Evolutionary conservation across 2,888 invertebrate genomes (phyloP), one percentile per base, ranked within the genome.

Genomic region (Hylaea fasciaria): DNA sequence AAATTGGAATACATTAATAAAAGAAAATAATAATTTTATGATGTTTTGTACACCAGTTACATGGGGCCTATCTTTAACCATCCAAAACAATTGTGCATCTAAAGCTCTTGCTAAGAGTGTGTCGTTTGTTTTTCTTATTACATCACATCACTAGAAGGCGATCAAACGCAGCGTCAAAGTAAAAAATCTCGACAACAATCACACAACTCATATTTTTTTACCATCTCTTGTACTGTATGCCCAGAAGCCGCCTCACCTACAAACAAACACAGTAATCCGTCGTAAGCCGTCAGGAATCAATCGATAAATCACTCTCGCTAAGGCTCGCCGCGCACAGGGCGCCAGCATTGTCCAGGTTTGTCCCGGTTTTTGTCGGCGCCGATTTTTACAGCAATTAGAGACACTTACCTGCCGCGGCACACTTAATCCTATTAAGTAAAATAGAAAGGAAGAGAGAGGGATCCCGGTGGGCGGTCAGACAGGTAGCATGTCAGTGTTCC

Each of bases 331-430:
- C 82, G 71, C 77, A 75, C 78, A 13, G 83, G 89, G 90, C 89
- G 89, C 90, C 87, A 78, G 73, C 79, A 86, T 86, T 88, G 87
- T 89, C 73, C 81, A 67, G 60, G 65, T 67, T 86, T 88, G 87
- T 89, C 73, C 81, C 68, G 60, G 65, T 67, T 68, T 81, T 81
- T 85, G 88, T 89, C 87, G 88, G 89, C 83, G 83, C 82, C 83
- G 86, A 88, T 90, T 90, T 89, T 89, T 86, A 90, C 89, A 89
- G 88, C 91, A 92, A 91, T 92, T 91, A 91, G 83, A 88, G 86
- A 86, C 88, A 90, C 84, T 91, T 92, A 91, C 91, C 91, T 91
- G 90, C 80, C 80, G 83, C 82, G 78, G 81, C 80, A 78, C 68
- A 77, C 71, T 76, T 62, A 83, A 91, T 90, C 91, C 91, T 91